Conservation (phyloP, 1,140 invertebrate genomes). For the Pseudobourletiella spinata region DNA sequence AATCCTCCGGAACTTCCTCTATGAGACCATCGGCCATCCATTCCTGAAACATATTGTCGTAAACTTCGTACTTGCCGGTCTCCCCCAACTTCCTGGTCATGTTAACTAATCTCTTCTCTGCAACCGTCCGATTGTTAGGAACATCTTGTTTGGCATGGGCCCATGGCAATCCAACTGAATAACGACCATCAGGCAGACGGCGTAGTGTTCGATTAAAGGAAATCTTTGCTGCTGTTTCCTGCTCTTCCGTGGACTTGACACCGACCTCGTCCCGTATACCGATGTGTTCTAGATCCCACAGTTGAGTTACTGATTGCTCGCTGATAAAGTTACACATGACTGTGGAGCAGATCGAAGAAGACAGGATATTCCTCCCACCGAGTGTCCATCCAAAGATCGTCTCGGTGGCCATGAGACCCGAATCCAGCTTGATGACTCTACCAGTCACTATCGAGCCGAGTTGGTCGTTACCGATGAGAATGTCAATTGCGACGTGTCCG, state of each 20-base stretch:
- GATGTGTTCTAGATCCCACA: slow-evolving; percentile 40
- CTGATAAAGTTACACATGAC: too few relatives aligned
- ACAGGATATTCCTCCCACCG: slow-evolving; percentile 36
- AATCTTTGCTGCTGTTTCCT: slow-evolving; percentile 31
- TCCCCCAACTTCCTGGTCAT: slow-evolving; percentile 32
- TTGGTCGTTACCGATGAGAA: slow-evolving; percentile 14
- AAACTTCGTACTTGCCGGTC: slow-evolving; percentile 35
- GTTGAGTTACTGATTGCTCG: too few relatives aligned
- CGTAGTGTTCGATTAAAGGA: slow-evolving; percentile 37
- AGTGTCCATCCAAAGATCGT: slow-evolving; percentile 39
- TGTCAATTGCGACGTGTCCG: background rate
- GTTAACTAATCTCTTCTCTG: slow-evolving; percentile 28
- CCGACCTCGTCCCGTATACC: slow-evolving; percentile 40
- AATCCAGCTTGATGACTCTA: slow-evolving; percentile 25
- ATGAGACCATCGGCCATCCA: slow-evolving; percentile 38
- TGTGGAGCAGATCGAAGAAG: too few relatives aligned
- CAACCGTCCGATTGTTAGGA: slow-evolving; percentile 32
- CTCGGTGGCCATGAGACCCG: slow-evolving; percentile 38
- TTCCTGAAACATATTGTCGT: slow-evolving; percentile 37
- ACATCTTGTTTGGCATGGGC: slow-evolving; percentile 34
- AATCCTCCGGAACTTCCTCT: slow-evolving; percentile 29
- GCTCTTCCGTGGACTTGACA: slow-evolving; percentile 32
- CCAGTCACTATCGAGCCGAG: slow-evolving; percentile 32
- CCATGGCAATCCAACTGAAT: slow-evolving; percentile 39
- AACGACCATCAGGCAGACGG: slow-evolving; percentile 34